Percentiles rank a stretch among this genome's conserved stretches.
Evolutionary conservation across 2,113 vertebrate species (phyloP).

Genomic region (Malurus cyaneus): DNA sequence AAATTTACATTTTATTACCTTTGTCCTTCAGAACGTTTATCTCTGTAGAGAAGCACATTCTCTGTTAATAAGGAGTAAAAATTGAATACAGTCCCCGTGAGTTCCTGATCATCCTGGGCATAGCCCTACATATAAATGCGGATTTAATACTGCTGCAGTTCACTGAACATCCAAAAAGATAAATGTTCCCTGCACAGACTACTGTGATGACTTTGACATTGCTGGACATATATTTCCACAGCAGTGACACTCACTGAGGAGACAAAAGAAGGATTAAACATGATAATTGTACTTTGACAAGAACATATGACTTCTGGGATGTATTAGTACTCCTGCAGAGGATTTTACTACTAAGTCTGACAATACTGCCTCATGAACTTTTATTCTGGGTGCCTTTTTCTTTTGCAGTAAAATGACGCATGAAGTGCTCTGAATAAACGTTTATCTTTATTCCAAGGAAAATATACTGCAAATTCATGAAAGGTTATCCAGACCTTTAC

Average conservation of each 20-base stretch:
- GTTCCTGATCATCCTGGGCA: conserved; percentile 13
- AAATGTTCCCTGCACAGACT: conserved; percentile 44
- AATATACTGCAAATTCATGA: neutral
- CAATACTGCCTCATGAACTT: conserved; percentile 37
- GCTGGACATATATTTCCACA: conserved; percentile 45
- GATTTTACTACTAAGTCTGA: conserved; percentile 39
- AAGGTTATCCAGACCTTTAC: neutral
- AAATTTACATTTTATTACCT: conserved; percentile 1
- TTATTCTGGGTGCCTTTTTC: neutral
- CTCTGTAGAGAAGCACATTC: neutral
- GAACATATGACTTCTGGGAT: conserved; percentile 51
- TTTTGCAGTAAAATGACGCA: neutral
- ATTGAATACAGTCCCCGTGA: neutral
- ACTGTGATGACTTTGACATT: conserved; percentile 58
- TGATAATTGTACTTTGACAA: conserved; percentile 58
- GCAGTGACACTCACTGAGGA: conserved; percentile 44
- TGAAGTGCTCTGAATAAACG: neutral
- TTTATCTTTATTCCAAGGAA: neutral
- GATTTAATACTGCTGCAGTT: conserved; percentile 60
- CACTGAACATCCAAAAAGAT: conserved; percentile 55
- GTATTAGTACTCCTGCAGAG: conserved; percentile 37
- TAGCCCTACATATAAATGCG: conserved; percentile 37
- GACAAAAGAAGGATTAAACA: conserved; percentile 48
- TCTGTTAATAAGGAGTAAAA: neutral
- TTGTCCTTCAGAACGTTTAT: conserved; percentile 41